Conservation (phyloP, 2,888 invertebrate species). For the Sturmia bella region DNA sequence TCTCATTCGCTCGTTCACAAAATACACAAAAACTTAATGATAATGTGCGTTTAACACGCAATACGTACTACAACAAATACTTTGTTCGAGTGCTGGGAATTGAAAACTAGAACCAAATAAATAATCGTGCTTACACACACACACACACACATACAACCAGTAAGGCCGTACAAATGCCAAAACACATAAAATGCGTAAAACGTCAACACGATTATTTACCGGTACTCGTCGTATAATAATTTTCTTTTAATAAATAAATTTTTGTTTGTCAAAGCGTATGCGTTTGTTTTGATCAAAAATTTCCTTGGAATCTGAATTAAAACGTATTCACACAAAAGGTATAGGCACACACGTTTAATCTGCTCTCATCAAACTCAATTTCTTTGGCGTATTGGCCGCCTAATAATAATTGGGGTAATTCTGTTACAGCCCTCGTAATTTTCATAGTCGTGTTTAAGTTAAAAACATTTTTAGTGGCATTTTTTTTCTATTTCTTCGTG, state of each 20-base stretch:
- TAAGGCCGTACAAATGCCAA: slow-evolving; percentile 13
- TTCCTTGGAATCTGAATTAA: too few species aligned
- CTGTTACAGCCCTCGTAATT: neutral
- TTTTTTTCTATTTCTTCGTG: slow-evolving; percentile 41
- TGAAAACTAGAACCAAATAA: slow-evolving; percentile 32
- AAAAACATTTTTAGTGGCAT: slow-evolving; percentile 3
- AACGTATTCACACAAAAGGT: too few species aligned
- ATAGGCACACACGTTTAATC: too few species aligned
- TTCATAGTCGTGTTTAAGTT: slow-evolving; percentile 10
- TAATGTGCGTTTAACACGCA: slow-evolving; percentile 69
- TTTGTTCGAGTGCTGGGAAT: slow-evolving; percentile 26
- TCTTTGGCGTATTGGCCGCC: too few species aligned
- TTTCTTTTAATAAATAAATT: too few species aligned
- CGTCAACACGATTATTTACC: neutral
- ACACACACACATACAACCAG: neutral
- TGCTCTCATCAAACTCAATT: too few species aligned
- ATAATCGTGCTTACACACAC: too few species aligned
- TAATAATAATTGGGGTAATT: neutral
- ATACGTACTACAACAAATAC: slow-evolving; percentile 30
- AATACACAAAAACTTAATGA: slow-evolving; percentile 52
- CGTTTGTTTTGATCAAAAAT: too few species aligned
- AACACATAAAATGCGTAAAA: slow-evolving; percentile 1
- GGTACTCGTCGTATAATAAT: too few species aligned
- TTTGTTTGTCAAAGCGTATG: too few species aligned
- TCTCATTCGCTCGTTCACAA: slow-evolving; percentile 23